phyloP scores from a whole-genome alignment of 2,888 invertebrate genomes.

The Netelia fuscicornis region DNA sequence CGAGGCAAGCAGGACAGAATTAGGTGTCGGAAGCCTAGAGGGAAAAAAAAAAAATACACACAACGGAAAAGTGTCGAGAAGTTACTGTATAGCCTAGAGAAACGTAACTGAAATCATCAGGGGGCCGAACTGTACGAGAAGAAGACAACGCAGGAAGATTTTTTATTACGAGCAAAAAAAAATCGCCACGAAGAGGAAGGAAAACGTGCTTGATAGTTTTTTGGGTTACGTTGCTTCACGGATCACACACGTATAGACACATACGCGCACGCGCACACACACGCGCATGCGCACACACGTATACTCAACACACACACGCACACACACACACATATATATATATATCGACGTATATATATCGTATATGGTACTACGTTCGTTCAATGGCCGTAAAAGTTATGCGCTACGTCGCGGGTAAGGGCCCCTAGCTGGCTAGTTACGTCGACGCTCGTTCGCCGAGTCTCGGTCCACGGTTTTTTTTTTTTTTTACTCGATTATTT shows the following conservation, averaged over 20 bases:
- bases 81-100: conserved; percentile 2
- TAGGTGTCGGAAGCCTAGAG: conserved; percentile 44
- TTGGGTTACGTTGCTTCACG: conserved; percentile 38
- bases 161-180: conserved; percentile 36
- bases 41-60: conserved; percentile 27
- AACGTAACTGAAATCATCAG: neutral
- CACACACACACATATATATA: neutral
- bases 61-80: conserved; percentile 55
- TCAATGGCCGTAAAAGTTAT: conserved; percentile 79
- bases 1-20: conserved; percentile 48
- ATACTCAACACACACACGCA: too few species aligned
- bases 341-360: conserved; percentile 41
- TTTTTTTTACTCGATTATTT: neutral
- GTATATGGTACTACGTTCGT: conserved; percentile 65
- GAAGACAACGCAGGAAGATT: conserved; percentile 45
- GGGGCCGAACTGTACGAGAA: too few species aligned
- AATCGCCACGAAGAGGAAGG: conserved; percentile 10
- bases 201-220: conserved; percentile 50
- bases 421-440: conserved; percentile 72
- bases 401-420: conserved; percentile 74
- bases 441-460: conserved; percentile 56
- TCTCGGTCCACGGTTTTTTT: conserved; percentile 60
- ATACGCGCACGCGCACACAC: neutral
- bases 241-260: conserved; percentile 23
- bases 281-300: neutral